Percentiles rank a stretch among this genome's conserved stretches.
Conservation (phyloP, 2,888 invertebrate species). For the Anagyrus pseudococci region DNA sequence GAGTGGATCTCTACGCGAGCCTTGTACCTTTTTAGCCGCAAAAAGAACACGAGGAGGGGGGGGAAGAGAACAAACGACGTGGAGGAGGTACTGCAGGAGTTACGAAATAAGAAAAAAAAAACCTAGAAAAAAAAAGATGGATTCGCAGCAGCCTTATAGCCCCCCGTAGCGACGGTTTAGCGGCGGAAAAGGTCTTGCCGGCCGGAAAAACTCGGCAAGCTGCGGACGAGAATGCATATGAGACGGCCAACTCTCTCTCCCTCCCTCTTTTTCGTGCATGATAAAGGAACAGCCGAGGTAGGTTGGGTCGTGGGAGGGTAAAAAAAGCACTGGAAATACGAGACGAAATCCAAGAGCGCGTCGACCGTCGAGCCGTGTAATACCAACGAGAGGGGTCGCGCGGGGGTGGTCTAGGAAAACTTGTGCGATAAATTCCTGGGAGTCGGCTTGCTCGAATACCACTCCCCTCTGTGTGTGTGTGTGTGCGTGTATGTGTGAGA, state of each 20-base stretch:
- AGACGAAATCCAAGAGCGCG: slow-evolving; percentile 7
- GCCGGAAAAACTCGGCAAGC: slow-evolving; percentile 14
- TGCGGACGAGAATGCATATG: slow-evolving; percentile 12
- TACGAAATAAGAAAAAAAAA: neutral
- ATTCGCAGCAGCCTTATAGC: too few relatives aligned
- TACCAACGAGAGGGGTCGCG: neutral
- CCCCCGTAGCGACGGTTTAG: too few relatives aligned
- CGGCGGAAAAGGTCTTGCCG: slow-evolving; percentile 18
- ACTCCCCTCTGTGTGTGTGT: neutral
- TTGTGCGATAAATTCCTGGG: slow-evolving; percentile 33
- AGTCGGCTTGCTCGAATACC: slow-evolving; percentile 15
- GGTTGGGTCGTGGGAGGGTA: neutral
- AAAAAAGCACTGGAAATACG: neutral
- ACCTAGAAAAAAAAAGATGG: neutral
- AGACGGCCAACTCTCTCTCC: too few relatives aligned
- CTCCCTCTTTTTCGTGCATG: too few relatives aligned
- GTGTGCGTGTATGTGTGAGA: neutral
- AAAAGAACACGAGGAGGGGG: neutral
- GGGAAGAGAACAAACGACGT: neutral
- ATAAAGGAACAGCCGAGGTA: neutral
- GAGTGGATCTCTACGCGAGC: neutral
- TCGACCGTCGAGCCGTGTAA: neutral
- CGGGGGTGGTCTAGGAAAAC: slow-evolving; percentile 13
- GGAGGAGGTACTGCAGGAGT: neutral
- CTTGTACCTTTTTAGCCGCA: neutral